Conservation (phyloP, 2,888 invertebrate genomes). For the Caenorhabditis macrosperma region DNA sequence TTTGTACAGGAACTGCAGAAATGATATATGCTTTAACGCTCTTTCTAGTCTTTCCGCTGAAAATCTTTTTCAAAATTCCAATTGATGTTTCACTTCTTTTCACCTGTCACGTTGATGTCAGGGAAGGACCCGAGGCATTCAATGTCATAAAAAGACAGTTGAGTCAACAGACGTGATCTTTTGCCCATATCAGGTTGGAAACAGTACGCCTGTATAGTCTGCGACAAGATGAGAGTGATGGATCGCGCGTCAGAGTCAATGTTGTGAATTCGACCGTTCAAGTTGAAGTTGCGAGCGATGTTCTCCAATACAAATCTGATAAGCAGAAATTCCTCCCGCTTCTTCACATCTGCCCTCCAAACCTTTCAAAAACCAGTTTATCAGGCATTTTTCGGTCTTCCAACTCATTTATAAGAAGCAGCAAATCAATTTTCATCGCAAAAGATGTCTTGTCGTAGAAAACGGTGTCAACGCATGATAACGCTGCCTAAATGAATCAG, state of each 20-base stretch:
- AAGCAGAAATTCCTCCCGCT: no score
- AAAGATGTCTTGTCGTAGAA: constrained; percentile 36
- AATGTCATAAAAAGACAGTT: constrained; percentile 63
- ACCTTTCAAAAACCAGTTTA: constrained; percentile 52
- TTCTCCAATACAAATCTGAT: constrained; percentile 55
- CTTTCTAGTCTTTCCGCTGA: constrained; percentile 51
- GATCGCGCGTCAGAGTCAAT: constrained; percentile 55
- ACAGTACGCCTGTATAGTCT: constrained; percentile 54
- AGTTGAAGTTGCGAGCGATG: constrained; percentile 47
- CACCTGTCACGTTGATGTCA: constrained; percentile 38
- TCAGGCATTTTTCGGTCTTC: constrained; percentile 53
- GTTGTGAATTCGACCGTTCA: constrained; percentile 43
- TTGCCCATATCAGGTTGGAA: constrained; percentile 44
- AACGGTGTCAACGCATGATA: constrained; percentile 39
- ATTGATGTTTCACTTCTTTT: background rate
- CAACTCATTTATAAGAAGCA: constrained; percentile 48
- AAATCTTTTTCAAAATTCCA: background rate
- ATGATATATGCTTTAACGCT: constrained; percentile 45
- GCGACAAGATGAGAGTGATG: constrained; percentile 50
- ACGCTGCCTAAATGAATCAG: constrained; percentile 29
- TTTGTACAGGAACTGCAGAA: constrained; percentile 57
- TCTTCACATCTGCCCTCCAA: background rate
- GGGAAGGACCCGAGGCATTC: constrained; percentile 55
- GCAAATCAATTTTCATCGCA: constrained; percentile 51
- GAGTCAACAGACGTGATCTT: constrained; percentile 50